Conservation (phyloP, 37 sponge, comb jelly and placozoan species). For the Chondrilla cf. caribensis region DNA sequence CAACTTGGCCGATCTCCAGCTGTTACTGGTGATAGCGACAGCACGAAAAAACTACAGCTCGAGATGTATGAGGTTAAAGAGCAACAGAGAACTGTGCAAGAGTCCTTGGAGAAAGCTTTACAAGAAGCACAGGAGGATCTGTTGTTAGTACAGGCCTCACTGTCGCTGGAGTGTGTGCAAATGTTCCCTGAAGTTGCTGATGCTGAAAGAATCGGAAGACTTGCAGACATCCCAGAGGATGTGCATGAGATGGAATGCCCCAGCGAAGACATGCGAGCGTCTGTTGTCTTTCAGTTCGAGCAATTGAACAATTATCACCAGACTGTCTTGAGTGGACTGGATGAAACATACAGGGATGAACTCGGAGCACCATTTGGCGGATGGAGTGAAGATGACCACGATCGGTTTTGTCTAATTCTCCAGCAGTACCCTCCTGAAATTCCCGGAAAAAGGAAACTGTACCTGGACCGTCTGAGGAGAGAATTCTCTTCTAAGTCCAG, state of each 20-base stretch:
- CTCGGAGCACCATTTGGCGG: slow-evolving; percentile 24
- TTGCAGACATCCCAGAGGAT: slow-evolving; percentile 15
- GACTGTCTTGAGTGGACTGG: neutral
- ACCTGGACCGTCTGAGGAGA: slow-evolving; percentile 57
- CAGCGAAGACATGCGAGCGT: neutral
- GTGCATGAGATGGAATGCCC: slow-evolving; percentile 18
- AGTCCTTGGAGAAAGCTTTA: neutral
- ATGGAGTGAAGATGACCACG: slow-evolving; percentile 42
- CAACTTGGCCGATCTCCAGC: too few relatives aligned
- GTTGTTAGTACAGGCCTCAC: neutral
- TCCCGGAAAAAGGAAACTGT: slow-evolving; percentile 27
- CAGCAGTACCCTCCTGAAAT: slow-evolving; percentile 49
- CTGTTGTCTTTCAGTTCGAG: slow-evolving; percentile 29
- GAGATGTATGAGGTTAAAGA: slow-evolving; percentile 26
- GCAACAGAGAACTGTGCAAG: neutral
- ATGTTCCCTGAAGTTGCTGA: neutral
- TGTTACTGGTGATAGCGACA: neutral
- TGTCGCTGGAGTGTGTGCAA: neutral
- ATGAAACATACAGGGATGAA: slow-evolving; percentile 6
- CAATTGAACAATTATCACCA: slow-evolving; percentile 25
- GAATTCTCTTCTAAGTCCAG: slow-evolving; percentile 37
- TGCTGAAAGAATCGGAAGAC: neutral
- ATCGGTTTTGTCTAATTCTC: slow-evolving; percentile 28
- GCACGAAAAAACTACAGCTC: neutral
- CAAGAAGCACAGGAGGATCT: neutral